Evolutionary conservation across 2,113 vertebrate genomes (phyloP).

Genomic region (Marmota flaviventris): DNA sequence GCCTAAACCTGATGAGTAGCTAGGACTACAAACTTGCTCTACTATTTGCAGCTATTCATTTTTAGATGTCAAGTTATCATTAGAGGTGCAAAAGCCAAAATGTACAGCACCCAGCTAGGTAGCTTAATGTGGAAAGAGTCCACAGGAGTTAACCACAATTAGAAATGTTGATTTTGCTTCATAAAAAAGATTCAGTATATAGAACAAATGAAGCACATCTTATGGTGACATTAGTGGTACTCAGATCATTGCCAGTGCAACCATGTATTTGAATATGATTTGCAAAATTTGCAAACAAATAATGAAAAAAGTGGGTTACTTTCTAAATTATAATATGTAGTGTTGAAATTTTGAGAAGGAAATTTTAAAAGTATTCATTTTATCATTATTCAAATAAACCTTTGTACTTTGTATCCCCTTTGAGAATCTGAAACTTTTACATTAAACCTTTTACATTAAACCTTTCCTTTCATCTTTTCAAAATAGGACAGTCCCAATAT

Average conservation of each 20-base stretch:
- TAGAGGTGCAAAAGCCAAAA: neutral
- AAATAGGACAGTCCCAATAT: neutral
- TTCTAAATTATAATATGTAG: neutral
- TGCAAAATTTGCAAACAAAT: neutral
- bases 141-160: neutral
- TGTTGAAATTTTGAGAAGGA: neutral
- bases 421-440: neutral
- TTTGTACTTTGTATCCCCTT: neutral
- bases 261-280: neutral
- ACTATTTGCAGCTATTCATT: fast-evolving
- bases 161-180: neutral
- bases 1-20: neutral
- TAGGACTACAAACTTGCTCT: fast-evolving
- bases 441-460: neutral
- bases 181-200: neutral
- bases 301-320: neutral
- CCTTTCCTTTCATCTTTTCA: neutral
- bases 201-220: neutral
- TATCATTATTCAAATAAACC: conserved; percentile 29
- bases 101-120: neutral
- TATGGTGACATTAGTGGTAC: neutral
- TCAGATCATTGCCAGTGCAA: neutral
- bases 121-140: neutral
- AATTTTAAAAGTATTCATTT: neutral
- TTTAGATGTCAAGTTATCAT: neutral